Percentiles rank a stretch among this genome's conserved stretches.
phyloP scores from a whole-genome alignment of 2,888 invertebrate genomes.

The Apamea monoglypha region DNA sequence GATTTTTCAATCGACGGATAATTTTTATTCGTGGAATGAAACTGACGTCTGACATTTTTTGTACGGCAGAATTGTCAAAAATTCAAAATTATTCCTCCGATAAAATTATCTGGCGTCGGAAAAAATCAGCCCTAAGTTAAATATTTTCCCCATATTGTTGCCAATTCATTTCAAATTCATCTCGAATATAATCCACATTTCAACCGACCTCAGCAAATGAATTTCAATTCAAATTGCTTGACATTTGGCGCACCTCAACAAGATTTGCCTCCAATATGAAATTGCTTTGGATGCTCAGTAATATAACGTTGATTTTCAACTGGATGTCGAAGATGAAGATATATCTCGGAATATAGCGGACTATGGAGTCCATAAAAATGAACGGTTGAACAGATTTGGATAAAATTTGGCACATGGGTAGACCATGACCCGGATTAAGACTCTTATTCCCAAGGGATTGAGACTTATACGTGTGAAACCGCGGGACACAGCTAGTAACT shows the following conservation, averaged over 20 bases:
- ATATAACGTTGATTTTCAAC: conserved; percentile 11
- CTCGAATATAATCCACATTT: conserved; percentile 10
- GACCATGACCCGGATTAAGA: too few species aligned
- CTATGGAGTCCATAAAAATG: not conserved
- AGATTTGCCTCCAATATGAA: conserved; percentile 33
- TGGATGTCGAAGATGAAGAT: not conserved
- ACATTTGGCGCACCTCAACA: conserved; percentile 28
- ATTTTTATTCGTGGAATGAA: too few species aligned
- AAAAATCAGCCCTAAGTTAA: not conserved
- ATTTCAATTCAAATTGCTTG: conserved; percentile 29
- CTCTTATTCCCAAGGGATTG: too few species aligned
- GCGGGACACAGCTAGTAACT: too few species aligned
- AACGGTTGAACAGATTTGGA: too few species aligned
- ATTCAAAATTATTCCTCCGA: too few species aligned
- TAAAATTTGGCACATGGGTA: too few species aligned
- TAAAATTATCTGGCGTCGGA: too few species aligned
- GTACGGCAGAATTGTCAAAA: too few species aligned
- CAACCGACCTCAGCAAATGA: not conserved
- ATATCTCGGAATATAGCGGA: not conserved
- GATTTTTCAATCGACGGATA: too few species aligned
- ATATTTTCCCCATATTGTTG: not conserved
- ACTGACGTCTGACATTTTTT: too few species aligned
- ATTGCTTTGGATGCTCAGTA: conserved; percentile 31
- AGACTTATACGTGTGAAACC: too few species aligned
- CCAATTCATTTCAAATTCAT: not conserved